A percentile compares a stretch with the other conserved stretches of the same genome.
phyloP scores from a whole-genome alignment of 2,797 vertebrate genomes.

The Arctocebus calabarensis region DNA sequence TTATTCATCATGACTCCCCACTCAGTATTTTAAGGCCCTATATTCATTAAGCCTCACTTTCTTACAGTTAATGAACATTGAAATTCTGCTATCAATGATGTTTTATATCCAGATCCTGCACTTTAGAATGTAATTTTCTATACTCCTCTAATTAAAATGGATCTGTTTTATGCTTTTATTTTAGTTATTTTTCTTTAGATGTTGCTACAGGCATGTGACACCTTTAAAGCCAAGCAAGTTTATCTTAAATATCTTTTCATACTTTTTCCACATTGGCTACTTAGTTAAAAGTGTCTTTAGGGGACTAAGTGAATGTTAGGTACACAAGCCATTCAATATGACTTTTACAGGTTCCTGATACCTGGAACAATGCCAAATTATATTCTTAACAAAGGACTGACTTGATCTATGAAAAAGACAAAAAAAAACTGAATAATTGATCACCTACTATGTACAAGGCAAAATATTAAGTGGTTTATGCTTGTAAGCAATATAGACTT shows the following conservation, averaged over 20 bases:
- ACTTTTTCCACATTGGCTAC: not conserved
- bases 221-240: not conserved
- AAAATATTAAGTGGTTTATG: conserved; percentile 7
- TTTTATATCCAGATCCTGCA: not conserved
- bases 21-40: not conserved
- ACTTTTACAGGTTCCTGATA: not conserved
- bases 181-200: not conserved
- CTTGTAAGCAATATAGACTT: not conserved
- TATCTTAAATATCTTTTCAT: not conserved
- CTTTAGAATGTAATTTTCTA: not conserved
- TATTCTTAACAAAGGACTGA: not conserved
- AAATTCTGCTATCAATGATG: not conserved
- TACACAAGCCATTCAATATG: conserved; percentile 22
- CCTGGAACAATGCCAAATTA: not conserved
- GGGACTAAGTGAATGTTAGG: not conserved
- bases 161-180: not conserved
- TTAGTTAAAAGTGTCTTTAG: not conserved
- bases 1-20: not conserved
- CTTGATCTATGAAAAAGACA: not conserved
- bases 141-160: not conserved
- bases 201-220: not conserved
- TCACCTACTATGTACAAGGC: not conserved
- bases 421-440: not conserved
- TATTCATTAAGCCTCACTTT: not conserved
- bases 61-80: not conserved